Evolutionary conservation across 2,888 invertebrate genomes (phyloP).

Genomic region (Gryllus longicercus): DNA sequence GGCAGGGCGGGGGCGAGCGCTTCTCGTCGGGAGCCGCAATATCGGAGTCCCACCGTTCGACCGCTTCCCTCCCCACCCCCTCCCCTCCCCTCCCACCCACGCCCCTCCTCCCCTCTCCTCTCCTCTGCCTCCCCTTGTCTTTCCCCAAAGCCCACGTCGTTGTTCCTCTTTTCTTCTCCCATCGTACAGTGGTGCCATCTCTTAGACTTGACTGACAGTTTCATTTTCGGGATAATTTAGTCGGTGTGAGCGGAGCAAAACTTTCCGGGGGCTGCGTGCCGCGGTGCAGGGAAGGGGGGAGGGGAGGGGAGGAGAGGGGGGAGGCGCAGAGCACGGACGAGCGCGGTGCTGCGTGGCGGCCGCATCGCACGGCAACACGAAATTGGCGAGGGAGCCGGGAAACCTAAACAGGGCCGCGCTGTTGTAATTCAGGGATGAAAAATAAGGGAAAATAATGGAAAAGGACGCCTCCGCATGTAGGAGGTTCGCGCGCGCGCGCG

Average conservation of each 20-base stretch:
- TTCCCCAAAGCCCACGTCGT: background rate
- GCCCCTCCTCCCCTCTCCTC: background rate
- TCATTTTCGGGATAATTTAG: slow-evolving; percentile 33
- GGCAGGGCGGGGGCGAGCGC: background rate
- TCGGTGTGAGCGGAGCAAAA: slow-evolving; percentile 21
- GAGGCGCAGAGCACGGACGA: background rate
- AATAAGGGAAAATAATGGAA: slow-evolving; percentile 17
- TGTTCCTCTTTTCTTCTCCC: slow-evolving; percentile 2
- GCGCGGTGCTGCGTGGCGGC: background rate
- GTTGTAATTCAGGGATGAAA: slow-evolving; percentile 11
- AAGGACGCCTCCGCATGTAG: slow-evolving; percentile 19
- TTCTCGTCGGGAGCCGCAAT: background rate
- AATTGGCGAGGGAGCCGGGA: slow-evolving; percentile 23
- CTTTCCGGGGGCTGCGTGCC: background rate
- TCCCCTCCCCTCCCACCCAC: background rate
- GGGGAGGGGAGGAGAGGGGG: background rate
- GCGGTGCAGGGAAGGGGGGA: background rate
- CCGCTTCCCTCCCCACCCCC: background rate
- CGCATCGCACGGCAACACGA: slow-evolving; percentile 22
- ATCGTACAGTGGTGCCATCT: slow-evolving; percentile 30
- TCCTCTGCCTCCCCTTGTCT: background rate
- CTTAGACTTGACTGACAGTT: slow-evolving; percentile 34
- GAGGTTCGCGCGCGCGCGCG: background rate
- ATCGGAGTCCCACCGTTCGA: slow-evolving; percentile 5
- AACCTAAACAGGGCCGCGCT: background rate